These are phyloP conservation scores for Conchocele bisecta DNA, from an alignment of 2,888 invertebrate species.

Conservation along the genomic window DNA sequence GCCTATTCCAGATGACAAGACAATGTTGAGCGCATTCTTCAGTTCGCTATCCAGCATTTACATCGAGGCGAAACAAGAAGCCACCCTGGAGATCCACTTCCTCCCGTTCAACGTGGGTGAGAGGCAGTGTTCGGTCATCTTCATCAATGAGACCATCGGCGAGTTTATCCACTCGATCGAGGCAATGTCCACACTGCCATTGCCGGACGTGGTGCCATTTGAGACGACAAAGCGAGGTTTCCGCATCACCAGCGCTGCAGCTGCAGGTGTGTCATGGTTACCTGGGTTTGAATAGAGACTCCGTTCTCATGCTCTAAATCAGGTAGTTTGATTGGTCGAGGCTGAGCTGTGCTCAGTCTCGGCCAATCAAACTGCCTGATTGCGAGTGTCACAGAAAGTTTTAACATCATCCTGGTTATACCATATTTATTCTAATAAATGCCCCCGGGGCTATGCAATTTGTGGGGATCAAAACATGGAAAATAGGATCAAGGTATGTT, in stretches of 20 bases:
- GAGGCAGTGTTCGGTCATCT: slow-evolving; percentile 80
- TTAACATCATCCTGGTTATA: no score
- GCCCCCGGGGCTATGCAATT: no score
- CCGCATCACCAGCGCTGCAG: slow-evolving; percentile 80
- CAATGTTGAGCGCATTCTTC: slow-evolving; percentile 77
- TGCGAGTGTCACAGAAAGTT: no score
- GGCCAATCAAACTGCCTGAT: no score
- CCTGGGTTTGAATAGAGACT: no score
- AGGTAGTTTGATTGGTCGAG: no score
- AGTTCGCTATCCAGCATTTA: slow-evolving; percentile 67
- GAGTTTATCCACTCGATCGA: slow-evolving; percentile 82
- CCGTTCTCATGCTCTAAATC: no score
- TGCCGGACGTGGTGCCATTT: slow-evolving; percentile 77
- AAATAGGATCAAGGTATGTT: no score
- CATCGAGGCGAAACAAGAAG: slow-evolving; percentile 66
- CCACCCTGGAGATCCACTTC: slow-evolving; percentile 78
- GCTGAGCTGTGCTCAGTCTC: no score
- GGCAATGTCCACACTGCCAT: slow-evolving; percentile 77
- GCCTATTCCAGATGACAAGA: slow-evolving; percentile 62
- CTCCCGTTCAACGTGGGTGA: slow-evolving; percentile 80
- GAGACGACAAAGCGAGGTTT: slow-evolving; percentile 71
- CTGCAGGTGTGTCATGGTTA: slow-evolving; percentile 78
- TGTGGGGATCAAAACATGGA: no score
- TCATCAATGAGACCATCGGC: slow-evolving; percentile 79
- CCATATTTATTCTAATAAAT: no score